Evolutionary conservation across 2,797 vertebrate genomes (phyloP), one percentile per base, ranked within the genome.

Genomic region (Eurystomus glaucurus): DNA sequence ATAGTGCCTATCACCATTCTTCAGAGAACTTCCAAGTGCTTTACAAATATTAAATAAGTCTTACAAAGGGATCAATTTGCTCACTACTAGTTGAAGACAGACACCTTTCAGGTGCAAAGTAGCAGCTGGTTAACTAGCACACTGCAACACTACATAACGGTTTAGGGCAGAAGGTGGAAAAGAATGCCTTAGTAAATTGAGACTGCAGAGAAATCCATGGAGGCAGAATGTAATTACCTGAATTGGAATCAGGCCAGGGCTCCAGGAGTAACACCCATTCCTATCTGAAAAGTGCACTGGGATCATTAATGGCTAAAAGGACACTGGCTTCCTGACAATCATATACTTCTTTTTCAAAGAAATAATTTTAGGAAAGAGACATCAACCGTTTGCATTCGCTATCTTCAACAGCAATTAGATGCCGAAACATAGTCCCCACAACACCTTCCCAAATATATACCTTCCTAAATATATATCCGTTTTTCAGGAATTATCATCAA

Each of bases 101-200:
- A 62, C 75, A 91, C 35, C 72, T 91, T 89, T 82, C 79, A 90
- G 82, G 79, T 93, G 66, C 72, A 88, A 91, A 93, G 64, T 5
- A 96, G 88, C 88, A 96, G 90, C 84, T 95, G 93, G 75, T 87
- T 97, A 96, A 96, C 61, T 94, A 91, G 68, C 91, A 89, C 72
- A 68, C 41, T 94, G 76, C 51, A 92, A 62, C 78, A 61, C 68
- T 76, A 85, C 39, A 51, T 70, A 92, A 90, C 28, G 55, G 76
- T 69, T 85, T 35, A 88, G 85, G 94, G 91, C 89, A 91, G 72
- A 93, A 93, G 85, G 85, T 85, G 43, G 71, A 84, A 58, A 96
- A 94, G 65, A 90, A 93, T 61, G 81, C 58, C 50, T 85, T 31
- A 92, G 81, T 37, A 84, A 85, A 95, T 90, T 72, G 85, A 95